A percentile compares a stretch with the other conserved stretches of the same genome.
These are phyloP conservation scores for Sebastes schlegelii DNA, from an alignment of 2,113 vertebrate genomes.

Conservation along the genomic window DNA sequence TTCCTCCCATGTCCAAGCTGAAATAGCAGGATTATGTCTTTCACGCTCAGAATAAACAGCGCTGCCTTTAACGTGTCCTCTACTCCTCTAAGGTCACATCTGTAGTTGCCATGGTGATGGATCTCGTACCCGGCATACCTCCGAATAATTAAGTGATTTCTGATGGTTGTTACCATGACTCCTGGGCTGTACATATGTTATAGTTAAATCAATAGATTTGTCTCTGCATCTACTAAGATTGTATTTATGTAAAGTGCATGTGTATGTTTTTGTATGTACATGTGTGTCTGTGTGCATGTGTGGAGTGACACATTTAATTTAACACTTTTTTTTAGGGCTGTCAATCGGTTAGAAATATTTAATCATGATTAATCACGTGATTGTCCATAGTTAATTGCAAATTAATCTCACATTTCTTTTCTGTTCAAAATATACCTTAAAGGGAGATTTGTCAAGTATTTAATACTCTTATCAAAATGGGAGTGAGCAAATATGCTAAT, in stretches of 20 bases:
- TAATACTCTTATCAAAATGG: too few species aligned
- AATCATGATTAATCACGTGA: too few species aligned
- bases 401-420: too few species aligned
- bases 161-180: not conserved
- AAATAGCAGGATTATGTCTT: not conserved
- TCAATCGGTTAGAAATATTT: too few species aligned
- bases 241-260: not conserved
- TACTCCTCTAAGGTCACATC: slow-evolving; percentile 37
- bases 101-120: slow-evolving; percentile 55
- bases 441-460: too few species aligned
- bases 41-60: not conserved
- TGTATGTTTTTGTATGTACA: not conserved
- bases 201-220: slow-evolving; percentile 30
- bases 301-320: not conserved
- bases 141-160: slow-evolving; percentile 23
- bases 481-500: too few species aligned
- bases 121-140: not conserved
- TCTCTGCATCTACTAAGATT: not conserved
- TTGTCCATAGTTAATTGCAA: too few species aligned
- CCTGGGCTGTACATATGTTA: not conserved
- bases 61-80: slow-evolving; percentile 32
- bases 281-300: not conserved
- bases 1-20: not conserved
- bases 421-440: too few species aligned
- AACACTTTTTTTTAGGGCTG: too few species aligned